Base-by-base conservation (phyloP, 1,140 invertebrate genomes). In the Panagrolaimus sp. region DNA sequence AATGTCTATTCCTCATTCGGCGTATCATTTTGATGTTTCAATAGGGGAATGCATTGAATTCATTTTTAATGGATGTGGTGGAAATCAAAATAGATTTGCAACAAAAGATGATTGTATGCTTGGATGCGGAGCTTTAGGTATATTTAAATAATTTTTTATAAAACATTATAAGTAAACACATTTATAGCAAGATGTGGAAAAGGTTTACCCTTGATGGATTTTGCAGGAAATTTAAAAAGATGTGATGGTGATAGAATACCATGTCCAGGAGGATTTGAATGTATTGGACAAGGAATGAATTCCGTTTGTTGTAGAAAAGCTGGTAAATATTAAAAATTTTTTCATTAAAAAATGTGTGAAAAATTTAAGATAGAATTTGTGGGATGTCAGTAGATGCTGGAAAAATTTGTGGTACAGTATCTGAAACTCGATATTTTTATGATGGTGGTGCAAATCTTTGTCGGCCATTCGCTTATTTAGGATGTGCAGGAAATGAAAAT, bases 401-500 rank as follows among this genome's bases (percentile, higher is more conserved):
- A 23, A 72, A 51, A 14, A 63, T 63, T 7, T 74, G 72, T 66
- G 72, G 72, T 4, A 65, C 73, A 1, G 63, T 65, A 5, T 53
- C 72, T 5, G 64, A 45, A 16, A 72, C 67, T 20, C 64, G 72
- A 45, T 75, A 63, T 65, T 75, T 74, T 64, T 75, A 72, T 47
- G 74, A 75, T 48, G 62, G 48, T 7, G 62, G 64, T 23, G 70
- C 74, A n/a, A 74, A 74, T 43, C 64, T 69, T 16, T 75, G 74
- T 65, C 74, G 74, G 5, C 72, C 72, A 14, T 75, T 75, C 48
- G 65, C 74, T 11, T 75, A 75, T 38, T 75, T 47, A 14, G 74
- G 74, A 2, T 75, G 74, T 63, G 72, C 69, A 42, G 74, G 74
- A 2, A 75, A 75, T 53, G 74, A 75, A 57, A 75, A 75, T 62